Evolutionary conservation across 2,113 vertebrate genomes (phyloP), one percentile per base, ranked within the genome.

Genomic region (Mandrillus leucophaeus): DNA sequence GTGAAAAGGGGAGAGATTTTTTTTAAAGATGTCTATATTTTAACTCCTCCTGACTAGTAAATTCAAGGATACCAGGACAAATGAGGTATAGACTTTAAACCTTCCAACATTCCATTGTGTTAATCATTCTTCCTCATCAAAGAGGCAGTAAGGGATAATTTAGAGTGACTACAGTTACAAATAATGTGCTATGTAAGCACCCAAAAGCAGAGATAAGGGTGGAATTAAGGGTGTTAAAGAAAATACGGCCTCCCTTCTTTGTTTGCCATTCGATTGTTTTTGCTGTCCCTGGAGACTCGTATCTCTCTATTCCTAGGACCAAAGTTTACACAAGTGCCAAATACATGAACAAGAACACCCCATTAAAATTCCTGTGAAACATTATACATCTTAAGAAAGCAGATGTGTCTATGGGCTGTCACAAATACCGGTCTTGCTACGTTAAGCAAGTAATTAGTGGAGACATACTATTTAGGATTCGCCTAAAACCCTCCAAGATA

Each of bases 11-110:
- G 22, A 80, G 27, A 75, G 50, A 48, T 4, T 72, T 55, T 73
- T 78, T 78, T 88, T 76, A 80, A 40, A 87, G 48, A 55, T 80
- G 32, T 40, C 20, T 95, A 1, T 61, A 85, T 76, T 76, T 75
- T 64, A 96, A 88, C 3, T 68, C 13, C 14, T 6, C 14, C 7
- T 95, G 61, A 64, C 40, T 90, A 80, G 64, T 90, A 88, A 91
- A 57, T 93, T 91, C 30, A 61, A 64, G 43, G 38, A 20, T 95
- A 96, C 97, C 96, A 73, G 81, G 89, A 96, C 92, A 75, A 81
- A 88, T 82, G 57, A 97, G 61, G 43, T 96, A 30, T 80, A 43
- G 30, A 90, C 97, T 96, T 97, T 91, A 93, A 75, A 84, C n/a
- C 61, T 95, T 96, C 68, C 0, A 0, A 27, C 83, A 92, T 92